Evolutionary conservation across 2,888 invertebrate species (phyloP).

Genomic region (Lordiphosa fenestrarum): DNA sequence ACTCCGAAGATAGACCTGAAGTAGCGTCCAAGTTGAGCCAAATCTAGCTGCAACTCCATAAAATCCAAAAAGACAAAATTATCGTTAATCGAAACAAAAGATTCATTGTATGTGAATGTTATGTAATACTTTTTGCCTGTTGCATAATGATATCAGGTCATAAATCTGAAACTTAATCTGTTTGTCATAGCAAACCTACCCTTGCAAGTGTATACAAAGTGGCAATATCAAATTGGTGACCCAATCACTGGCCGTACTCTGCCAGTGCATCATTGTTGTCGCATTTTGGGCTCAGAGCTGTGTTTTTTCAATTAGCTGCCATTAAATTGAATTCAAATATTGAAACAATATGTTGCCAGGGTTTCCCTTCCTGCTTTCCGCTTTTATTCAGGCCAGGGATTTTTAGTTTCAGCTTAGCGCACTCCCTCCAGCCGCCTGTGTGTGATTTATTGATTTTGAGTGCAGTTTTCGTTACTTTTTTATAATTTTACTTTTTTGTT

Average conservation of each 20-base stretch:
- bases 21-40: too few relatives aligned
- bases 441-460: slow-evolving; percentile 68
- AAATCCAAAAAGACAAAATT: too few relatives aligned
- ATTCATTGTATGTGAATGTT: too few relatives aligned
- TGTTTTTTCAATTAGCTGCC: slow-evolving; percentile 72
- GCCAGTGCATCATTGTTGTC: slow-evolving; percentile 53
- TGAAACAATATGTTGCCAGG: slow-evolving; percentile 58
- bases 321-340: slow-evolving; percentile 77
- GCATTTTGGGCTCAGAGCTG: slow-evolving; percentile 44
- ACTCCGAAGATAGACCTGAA: too few relatives aligned
- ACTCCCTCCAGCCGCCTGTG: slow-evolving; percentile 11
- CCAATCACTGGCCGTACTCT: slow-evolving; percentile 34
- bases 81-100: too few relatives aligned
- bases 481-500: not conserved
- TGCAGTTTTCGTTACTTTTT: slow-evolving; percentile 56
- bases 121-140: too few relatives aligned
- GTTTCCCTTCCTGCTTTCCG: not conserved
- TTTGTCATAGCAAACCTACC: too few relatives aligned
- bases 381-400: slow-evolving; percentile 16
- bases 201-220: not conserved
- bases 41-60: too few relatives aligned
- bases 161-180: too few relatives aligned
- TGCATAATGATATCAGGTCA: too few relatives aligned
- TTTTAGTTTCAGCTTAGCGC: slow-evolving; percentile 54
- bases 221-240: slow-evolving; percentile 14